These are phyloP conservation scores for Centropyge bicolor DNA, from an alignment of 2,797 vertebrate species.

Conservation along the genomic window DNA sequence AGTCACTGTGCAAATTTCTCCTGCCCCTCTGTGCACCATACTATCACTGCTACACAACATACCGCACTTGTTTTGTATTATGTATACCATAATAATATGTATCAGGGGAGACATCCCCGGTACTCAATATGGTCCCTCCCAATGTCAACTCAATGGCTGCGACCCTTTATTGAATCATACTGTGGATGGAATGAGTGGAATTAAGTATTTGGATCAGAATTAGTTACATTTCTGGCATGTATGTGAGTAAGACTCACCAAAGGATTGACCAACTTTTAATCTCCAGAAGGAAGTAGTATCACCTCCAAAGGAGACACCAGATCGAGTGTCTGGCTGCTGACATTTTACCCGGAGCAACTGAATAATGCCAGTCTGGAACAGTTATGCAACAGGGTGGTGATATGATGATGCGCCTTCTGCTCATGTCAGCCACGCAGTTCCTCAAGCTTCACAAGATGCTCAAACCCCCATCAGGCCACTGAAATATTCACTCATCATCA, in stretches of 20 bases:
- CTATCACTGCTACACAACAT: not conserved
- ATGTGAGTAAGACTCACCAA: not conserved
- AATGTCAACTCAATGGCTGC: no score
- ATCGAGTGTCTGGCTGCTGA: slow-evolving; percentile 35
- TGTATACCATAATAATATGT: not conserved
- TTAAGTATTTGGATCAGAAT: not conserved
- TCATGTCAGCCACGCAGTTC: slow-evolving; percentile 25
- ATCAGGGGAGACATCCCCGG: no score
- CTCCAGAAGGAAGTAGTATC: not conserved
- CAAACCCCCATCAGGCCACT: slow-evolving; percentile 4
- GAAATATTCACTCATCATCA: slow-evolving; percentile 27
- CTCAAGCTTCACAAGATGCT: slow-evolving; percentile 32
- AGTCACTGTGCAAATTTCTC: slow-evolving; percentile 59
- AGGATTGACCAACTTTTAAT: slow-evolving; percentile 1
- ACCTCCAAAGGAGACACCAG: slow-evolving; percentile 33
- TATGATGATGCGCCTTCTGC: slow-evolving; percentile 33
- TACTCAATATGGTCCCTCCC: no score
- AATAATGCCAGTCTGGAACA: slow-evolving; percentile 52
- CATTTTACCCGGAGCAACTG: slow-evolving; percentile 43
- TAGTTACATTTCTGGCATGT: not conserved
- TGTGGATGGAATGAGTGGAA: not conserved
- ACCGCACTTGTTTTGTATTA: not conserved
- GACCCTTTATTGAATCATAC: not conserved
- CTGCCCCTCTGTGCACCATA: not conserved
- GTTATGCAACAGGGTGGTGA: slow-evolving; percentile 73